Percentiles rank a stretch among this genome's conserved stretches.
phyloP scores from a whole-genome alignment of 30 jellyfish, hydroid and myxozoan genomes.

The Aurelia aurita region DNA sequence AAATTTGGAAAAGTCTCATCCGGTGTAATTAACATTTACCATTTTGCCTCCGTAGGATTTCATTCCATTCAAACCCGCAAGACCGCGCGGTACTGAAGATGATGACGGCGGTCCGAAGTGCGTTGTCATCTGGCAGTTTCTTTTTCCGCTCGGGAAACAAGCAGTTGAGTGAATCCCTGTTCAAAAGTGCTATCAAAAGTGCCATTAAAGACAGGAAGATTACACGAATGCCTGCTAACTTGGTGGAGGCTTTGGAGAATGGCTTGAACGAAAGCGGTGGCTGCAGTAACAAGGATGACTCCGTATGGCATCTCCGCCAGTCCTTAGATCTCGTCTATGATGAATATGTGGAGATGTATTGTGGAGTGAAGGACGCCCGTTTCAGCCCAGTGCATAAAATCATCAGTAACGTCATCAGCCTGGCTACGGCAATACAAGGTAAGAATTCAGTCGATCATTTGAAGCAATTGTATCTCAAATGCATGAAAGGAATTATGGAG shows the following conservation, averaged over 20 bases:
- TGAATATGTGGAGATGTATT: slow-evolving; percentile 66
- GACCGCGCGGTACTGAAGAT: slow-evolving; percentile 69
- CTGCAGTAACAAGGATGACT: slow-evolving; percentile 15
- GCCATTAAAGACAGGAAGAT: slow-evolving; percentile 37
- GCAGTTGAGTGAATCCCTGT: slow-evolving; percentile 37
- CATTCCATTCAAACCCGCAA: slow-evolving; percentile 72
- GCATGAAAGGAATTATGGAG: slow-evolving; percentile 11
- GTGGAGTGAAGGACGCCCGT: slow-evolving; percentile 64
- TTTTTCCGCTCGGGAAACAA: slow-evolving; percentile 35
- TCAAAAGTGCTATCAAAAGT: slow-evolving; percentile 51
- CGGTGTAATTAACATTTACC: too few species aligned
- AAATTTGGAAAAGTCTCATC: too few species aligned
- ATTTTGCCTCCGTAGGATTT: slow-evolving; percentile 16
- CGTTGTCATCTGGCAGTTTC: slow-evolving; percentile 43
- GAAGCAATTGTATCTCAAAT: slow-evolving; percentile 30
- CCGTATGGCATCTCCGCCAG: slow-evolving; percentile 72
- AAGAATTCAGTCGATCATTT: slow-evolving; percentile 4
- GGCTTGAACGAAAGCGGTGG: slow-evolving; percentile 28
- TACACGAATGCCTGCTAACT: slow-evolving; percentile 45
- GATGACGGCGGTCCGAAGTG: slow-evolving; percentile 63
- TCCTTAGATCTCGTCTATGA: slow-evolving; percentile 75
- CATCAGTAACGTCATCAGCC: slow-evolving; percentile 65
- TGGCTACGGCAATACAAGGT: slow-evolving; percentile 32
- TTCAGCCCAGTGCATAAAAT: slow-evolving; percentile 63
- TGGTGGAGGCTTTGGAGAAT: slow-evolving; percentile 42